These are phyloP conservation scores for Corythornis madagascariensis DNA, from an alignment of 2,113 vertebrate species.

Conservation along the genomic window DNA sequence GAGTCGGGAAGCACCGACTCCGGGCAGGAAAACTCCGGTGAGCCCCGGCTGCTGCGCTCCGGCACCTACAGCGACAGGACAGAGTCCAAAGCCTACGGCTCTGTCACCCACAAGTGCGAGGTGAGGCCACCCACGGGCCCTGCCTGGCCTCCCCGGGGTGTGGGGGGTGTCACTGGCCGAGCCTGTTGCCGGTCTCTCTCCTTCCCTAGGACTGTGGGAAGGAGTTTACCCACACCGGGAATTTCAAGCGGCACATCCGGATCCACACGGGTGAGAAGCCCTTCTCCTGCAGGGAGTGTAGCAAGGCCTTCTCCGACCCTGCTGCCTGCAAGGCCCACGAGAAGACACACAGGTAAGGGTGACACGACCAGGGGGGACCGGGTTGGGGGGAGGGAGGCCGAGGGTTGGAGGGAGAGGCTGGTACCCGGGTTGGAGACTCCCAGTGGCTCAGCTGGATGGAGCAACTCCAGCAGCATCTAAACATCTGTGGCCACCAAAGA, in stretches of 20 bases:
- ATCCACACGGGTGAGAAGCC: slow-evolving; percentile 98
- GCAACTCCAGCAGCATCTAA: no score
- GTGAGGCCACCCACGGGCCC: slow-evolving; percentile 59
- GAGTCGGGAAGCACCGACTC: slow-evolving; percentile 71
- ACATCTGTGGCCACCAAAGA: neutral
- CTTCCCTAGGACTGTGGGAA: slow-evolving; percentile 89
- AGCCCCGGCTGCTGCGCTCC: slow-evolving; percentile 70
- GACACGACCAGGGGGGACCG: no score
- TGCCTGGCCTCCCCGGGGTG: fast-evolving
- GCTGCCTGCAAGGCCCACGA: slow-evolving; percentile 98
- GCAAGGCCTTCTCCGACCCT: slow-evolving; percentile 94
- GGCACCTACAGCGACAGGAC: slow-evolving; percentile 83
- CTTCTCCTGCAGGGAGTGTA: slow-evolving; percentile 93
- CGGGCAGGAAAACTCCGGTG: slow-evolving; percentile 55
- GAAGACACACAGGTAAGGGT: slow-evolving; percentile 91
- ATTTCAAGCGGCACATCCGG: slow-evolving; percentile 96
- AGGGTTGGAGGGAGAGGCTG: neutral
- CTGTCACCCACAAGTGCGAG: slow-evolving; percentile 93
- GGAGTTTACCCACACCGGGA: slow-evolving; percentile 96
- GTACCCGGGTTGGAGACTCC: no score
- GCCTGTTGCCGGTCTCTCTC: neutral
- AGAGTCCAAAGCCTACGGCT: slow-evolving; percentile 92
- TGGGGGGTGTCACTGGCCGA: fast-evolving
- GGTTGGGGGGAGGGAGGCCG: neutral
- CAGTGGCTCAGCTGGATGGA: no score